Evolutionary conservation across 2,797 vertebrate species (phyloP).

Genomic region (Halcyon leucocephala): DNA sequence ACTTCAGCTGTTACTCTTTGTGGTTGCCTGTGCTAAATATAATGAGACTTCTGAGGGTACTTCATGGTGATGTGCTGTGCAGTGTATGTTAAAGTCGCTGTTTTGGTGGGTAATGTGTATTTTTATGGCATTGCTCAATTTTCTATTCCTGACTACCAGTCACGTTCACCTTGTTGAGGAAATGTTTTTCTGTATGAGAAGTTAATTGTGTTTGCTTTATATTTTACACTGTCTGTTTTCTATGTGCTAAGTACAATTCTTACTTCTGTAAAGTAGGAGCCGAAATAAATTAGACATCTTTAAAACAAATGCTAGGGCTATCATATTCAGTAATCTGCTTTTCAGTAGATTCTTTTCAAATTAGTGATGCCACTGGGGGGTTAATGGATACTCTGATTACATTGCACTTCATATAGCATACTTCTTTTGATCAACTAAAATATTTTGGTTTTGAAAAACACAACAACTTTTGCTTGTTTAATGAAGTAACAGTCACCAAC

Average conservation of each 20-base stretch:
- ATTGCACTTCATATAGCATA: not conserved
- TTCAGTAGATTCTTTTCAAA: slow-evolving; percentile 4
- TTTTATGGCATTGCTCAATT: not conserved
- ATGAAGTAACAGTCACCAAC: not conserved
- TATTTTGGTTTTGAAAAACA: not conserved
- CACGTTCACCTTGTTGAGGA: not conserved
- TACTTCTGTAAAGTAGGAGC: not conserved
- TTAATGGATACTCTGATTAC: not conserved
- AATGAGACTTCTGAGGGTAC: not conserved
- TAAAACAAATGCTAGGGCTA: not conserved
- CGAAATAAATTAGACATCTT: not conserved
- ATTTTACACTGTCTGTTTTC: not conserved
- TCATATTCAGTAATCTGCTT: not conserved
- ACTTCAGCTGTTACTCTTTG: not conserved
- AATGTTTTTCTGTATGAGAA: not conserved
- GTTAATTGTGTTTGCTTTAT: not conserved
- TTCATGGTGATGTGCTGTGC: not conserved
- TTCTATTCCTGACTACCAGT: not conserved
- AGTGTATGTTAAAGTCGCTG: not conserved
- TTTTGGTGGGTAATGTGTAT: not conserved
- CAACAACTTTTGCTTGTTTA: not conserved
- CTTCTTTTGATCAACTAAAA: not conserved
- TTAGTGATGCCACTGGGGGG: not conserved
- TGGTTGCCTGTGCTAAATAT: not conserved
- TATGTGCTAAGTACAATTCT: not conserved